These are phyloP conservation scores for Phylloscopus trochiloides DNA, from an alignment of 2,113 vertebrate genomes.

Conservation along the genomic window DNA sequence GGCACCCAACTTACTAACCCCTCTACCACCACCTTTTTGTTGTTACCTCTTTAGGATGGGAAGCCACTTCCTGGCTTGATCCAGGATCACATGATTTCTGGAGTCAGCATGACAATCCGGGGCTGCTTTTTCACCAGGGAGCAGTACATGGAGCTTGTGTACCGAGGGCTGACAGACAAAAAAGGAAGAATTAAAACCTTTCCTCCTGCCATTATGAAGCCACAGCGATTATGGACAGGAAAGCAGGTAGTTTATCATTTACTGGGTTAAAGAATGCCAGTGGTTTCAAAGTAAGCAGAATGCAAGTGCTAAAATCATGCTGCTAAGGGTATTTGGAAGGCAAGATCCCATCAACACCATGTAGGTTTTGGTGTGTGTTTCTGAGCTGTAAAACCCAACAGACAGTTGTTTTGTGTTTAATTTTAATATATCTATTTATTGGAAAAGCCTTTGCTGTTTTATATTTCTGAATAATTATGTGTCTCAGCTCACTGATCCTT, in stretches of 20 bases:
- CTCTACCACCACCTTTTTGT: not conserved
- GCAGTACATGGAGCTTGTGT: constrained; percentile 91
- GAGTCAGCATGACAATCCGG: constrained; percentile 91
- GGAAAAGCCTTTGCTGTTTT: not conserved
- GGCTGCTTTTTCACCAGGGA: constrained; percentile 89
- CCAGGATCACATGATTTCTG: constrained; percentile 97
- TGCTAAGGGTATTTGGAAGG: not conserved
- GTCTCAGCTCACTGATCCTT: not conserved
- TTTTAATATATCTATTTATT: not conserved
- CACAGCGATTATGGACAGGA: constrained; percentile 89
- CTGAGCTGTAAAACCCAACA: not conserved
- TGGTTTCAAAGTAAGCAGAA: not conserved
- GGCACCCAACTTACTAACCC: not conserved
- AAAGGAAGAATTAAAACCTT: constrained; percentile 81
- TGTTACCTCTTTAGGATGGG: constrained; percentile 81
- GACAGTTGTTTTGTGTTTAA: not conserved
- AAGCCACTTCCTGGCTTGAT: constrained; percentile 93
- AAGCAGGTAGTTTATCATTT: constrained; percentile 84
- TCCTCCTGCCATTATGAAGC: constrained; percentile 87
- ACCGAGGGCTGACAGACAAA: constrained; percentile 91
- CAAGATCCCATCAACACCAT: not conserved
- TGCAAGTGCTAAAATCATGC: not conserved
- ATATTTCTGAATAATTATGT: not conserved
- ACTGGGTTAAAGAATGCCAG: not conserved
- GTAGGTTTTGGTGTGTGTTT: not conserved